Percentiles rank a stretch among this genome's conserved stretches.
Evolutionary conservation across 35 echinoderm and acorn worm genomes (phyloP).

Genomic region (Apostichopus californicus): DNA sequence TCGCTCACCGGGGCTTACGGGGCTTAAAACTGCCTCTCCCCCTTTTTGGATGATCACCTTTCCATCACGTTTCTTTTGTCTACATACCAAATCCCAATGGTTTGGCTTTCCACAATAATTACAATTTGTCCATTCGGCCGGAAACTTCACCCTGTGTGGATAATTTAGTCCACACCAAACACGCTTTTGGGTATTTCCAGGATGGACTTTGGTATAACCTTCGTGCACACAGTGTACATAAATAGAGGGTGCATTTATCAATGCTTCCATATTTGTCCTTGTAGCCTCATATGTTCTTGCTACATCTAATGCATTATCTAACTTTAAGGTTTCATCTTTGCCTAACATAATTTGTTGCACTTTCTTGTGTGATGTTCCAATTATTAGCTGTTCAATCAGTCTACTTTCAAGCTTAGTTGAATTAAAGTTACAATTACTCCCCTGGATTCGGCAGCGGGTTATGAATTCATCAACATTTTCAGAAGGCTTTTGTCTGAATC

Average conservation of each 20-base stretch:
- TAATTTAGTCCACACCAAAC: no score
- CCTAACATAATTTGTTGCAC: no score
- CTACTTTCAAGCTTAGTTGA: neutral
- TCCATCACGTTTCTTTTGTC: neutral
- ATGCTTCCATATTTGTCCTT: no score
- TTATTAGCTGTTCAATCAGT: slow-evolving; percentile 14
- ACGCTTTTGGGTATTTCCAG: no score
- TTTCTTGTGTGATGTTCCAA: no score
- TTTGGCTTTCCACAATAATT: slow-evolving; percentile 12
- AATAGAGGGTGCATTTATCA: no score
- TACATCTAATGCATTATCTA: no score
- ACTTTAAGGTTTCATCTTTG: no score
- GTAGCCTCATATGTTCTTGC: no score
- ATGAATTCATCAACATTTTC: slow-evolving; percentile 31
- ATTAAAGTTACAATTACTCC: neutral
- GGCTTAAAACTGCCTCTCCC: neutral
- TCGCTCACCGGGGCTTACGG: neutral
- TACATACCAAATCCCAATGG: slow-evolving; percentile 21
- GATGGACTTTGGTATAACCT: no score
- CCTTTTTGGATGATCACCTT: neutral
- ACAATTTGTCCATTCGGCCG: neutral
- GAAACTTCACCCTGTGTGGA: neutral
- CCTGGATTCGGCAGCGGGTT: neutral
- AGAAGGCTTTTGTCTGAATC: neutral
- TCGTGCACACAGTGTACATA: no score